These are phyloP conservation scores for Euzophera pinguis DNA, from an alignment of 2,888 invertebrate genomes.

Conservation along the genomic window DNA sequence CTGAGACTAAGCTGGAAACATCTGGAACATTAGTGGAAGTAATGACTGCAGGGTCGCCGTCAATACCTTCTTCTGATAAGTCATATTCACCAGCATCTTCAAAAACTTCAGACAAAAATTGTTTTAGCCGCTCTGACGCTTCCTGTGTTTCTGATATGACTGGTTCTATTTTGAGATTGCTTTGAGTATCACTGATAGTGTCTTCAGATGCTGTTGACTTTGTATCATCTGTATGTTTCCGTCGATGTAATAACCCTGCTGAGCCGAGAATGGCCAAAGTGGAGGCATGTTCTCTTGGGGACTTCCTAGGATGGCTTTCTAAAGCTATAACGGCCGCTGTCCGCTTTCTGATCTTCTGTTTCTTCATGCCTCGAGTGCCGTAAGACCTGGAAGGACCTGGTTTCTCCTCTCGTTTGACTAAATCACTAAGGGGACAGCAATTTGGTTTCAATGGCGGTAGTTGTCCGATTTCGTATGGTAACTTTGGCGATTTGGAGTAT, in stretches of 20 bases:
- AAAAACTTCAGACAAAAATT: slow-evolving; percentile 67
- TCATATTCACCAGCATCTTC: slow-evolving; percentile 70
- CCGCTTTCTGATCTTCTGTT: slow-evolving; percentile 53
- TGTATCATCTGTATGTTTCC: slow-evolving; percentile 64
- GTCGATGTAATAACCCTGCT: slow-evolving; percentile 78
- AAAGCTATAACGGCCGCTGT: slow-evolving; percentile 50
- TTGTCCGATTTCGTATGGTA: slow-evolving; percentile 88
- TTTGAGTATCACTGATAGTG: slow-evolving; percentile 56
- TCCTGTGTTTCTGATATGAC: slow-evolving; percentile 51
- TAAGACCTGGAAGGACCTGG: slow-evolving; percentile 62
- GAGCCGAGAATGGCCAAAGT: slow-evolving; percentile 89
- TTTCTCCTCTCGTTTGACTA: slow-evolving; percentile 61
- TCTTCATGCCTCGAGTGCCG: slow-evolving; percentile 66
- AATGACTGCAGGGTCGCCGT: slow-evolving; percentile 52
- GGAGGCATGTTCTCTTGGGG: slow-evolving; percentile 93
- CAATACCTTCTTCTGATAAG: slow-evolving; percentile 65
- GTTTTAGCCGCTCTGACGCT: slow-evolving; percentile 60
- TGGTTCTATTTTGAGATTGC: slow-evolving; percentile 50
- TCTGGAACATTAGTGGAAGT: slow-evolving; percentile 61
- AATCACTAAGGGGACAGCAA: slow-evolving; percentile 71
- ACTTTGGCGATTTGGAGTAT: slow-evolving; percentile 81
- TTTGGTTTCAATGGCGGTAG: slow-evolving; percentile 81
- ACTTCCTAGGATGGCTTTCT: slow-evolving; percentile 86
- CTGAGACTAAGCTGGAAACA: slow-evolving; percentile 63
- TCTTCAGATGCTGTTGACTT: slow-evolving; percentile 73